Percentiles rank a stretch among this genome's conserved stretches.
These are phyloP conservation scores for Pardosa pseudoannulata DNA, from an alignment of 2,888 invertebrate species.

Conservation along the genomic window DNA sequence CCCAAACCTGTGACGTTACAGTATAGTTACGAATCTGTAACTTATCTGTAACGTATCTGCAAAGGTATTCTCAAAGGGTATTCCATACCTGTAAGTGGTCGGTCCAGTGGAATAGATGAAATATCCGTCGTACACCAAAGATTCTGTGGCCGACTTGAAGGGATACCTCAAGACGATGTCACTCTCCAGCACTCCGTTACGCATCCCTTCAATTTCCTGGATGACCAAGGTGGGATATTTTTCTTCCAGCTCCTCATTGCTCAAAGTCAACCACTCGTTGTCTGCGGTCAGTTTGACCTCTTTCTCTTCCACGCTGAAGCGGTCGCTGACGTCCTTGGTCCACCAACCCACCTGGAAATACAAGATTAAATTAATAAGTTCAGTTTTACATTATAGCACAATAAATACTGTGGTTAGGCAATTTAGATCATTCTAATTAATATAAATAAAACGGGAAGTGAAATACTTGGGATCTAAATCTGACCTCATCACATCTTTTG, in stretches of 20 bases:
- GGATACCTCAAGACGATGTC: conserved; percentile 31
- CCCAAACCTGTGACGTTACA: too few relatives aligned
- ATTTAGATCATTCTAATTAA: too few relatives aligned
- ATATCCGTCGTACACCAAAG: conserved; percentile 36
- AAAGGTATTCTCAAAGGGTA: too few relatives aligned
- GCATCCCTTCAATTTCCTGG: conserved; percentile 10
- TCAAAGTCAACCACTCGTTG: not conserved
- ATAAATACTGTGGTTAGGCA: not conserved
- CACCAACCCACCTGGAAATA: conserved; percentile 57
- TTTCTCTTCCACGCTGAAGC: not conserved
- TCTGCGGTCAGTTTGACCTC: conserved; percentile 9
- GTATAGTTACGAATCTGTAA: too few relatives aligned
- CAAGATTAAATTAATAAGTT: not conserved
- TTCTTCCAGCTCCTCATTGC: not conserved
- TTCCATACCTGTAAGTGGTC: conserved; percentile 24
- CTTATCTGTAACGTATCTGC: too few relatives aligned
- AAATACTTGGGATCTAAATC: too few relatives aligned
- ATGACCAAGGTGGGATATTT: conserved; percentile 5
- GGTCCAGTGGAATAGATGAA: not conserved
- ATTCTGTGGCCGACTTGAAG: not conserved
- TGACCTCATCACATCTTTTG: too few relatives aligned
- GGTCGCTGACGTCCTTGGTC: conserved; percentile 16
- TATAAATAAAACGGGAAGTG: too few relatives aligned
- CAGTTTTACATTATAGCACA: not conserved
- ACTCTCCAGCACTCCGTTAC: not conserved